Evolutionary conservation across 2,888 invertebrate species (phyloP).

Genomic region (Nephrotoma appendiculata): DNA sequence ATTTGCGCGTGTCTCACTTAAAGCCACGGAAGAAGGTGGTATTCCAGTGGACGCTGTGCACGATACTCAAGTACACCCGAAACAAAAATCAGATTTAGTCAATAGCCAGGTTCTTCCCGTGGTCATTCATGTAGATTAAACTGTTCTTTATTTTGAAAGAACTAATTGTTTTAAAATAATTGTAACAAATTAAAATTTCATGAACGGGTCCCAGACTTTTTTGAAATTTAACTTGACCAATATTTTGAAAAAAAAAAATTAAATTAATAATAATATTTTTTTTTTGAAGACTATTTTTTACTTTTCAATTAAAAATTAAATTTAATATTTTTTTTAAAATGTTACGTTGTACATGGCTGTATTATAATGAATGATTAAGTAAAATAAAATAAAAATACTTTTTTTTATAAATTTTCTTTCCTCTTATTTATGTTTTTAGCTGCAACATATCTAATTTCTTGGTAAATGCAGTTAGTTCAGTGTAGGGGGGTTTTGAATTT

Average conservation of each 20-base stretch:
- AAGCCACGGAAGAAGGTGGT: constrained; percentile 1
- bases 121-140: background rate
- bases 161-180: background rate
- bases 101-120: constrained; percentile 6
- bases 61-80: constrained; percentile 23
- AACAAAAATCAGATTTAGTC: constrained; percentile 12
- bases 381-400: background rate
- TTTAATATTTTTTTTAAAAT: background rate
- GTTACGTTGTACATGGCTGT: background rate
- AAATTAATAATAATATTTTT: background rate
- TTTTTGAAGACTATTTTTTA: background rate
- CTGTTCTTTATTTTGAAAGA: background rate
- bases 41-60: constrained; percentile 22
- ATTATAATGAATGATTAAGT: background rate
- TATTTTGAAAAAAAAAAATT: background rate
- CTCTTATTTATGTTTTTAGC: no score
- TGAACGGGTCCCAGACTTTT: background rate
- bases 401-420: no score
- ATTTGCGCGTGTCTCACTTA: constrained; percentile 7
- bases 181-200: background rate
- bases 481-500: no score
- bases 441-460: no score
- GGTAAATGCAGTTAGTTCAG: no score
- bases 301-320: background rate
- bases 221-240: background rate